phyloP scores from a whole-genome alignment of 64 coral and sea anemone species.

The Anthopleura sola region DNA sequence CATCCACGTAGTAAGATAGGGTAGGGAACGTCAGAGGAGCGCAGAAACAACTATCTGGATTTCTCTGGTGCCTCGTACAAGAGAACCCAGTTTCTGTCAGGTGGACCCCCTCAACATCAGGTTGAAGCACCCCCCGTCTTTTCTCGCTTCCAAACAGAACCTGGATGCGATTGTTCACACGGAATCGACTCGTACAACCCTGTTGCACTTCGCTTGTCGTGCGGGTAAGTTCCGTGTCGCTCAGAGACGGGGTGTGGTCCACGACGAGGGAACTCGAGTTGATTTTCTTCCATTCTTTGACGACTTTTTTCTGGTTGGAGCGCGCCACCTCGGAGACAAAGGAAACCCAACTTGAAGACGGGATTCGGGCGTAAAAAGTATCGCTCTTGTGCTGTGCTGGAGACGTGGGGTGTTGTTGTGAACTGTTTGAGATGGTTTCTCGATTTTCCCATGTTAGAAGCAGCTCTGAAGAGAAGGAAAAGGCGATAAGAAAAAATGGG shows the following conservation, averaged over 20 bases:
- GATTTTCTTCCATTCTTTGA: constrained; percentile 10
- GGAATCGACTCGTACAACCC: neutral
- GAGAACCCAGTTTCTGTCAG: constrained; percentile 5
- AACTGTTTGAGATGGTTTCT: neutral
- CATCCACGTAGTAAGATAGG: constrained; percentile 13
- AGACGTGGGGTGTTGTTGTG: neutral
- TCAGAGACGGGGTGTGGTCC: neutral
- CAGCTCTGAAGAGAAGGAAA: neutral
- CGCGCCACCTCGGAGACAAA: neutral
- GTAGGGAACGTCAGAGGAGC: neutral
- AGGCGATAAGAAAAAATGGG: neutral
- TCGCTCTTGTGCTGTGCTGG: neutral
- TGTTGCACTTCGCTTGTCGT: neutral
- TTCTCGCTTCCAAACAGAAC: constrained; percentile 20
- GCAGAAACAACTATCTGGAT: constrained; percentile 44
- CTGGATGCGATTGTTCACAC: neutral
- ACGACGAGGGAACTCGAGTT: constrained; percentile 1
- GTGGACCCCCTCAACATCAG: constrained; percentile 39
- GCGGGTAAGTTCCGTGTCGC: neutral
- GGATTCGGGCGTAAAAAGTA: neutral
- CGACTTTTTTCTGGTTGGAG: neutral
- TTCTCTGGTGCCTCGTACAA: constrained; percentile 47
- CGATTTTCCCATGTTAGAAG: neutral
- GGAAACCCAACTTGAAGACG: neutral
- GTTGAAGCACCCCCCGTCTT: constrained; percentile 39